Evolutionary conservation across 1,140 invertebrate species (phyloP).

Genomic region (Bombus sylvicola): DNA sequence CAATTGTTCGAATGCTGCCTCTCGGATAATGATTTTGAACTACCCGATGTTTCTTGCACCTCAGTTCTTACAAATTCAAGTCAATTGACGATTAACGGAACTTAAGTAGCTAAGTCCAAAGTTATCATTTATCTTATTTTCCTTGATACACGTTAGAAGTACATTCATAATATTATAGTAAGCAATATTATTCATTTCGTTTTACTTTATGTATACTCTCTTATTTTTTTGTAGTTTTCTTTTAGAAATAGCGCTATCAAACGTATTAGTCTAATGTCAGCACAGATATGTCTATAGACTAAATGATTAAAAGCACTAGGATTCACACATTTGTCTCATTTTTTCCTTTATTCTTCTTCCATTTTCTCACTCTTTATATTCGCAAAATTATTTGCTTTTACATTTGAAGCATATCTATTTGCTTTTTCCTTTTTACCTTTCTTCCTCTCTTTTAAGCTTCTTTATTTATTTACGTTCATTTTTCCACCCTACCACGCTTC

Average conservation of each 20-base stretch:
- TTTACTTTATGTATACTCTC: not conserved
- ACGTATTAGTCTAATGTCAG: not conserved
- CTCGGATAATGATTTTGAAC: slow-evolving; percentile 5
- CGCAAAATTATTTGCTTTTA: not conserved
- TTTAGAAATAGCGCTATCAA: not conserved
- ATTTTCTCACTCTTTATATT: not conserved
- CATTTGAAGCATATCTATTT: not conserved
- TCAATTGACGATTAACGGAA: not conserved
- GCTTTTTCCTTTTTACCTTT: too few relatives aligned
- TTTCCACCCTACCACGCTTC: too few relatives aligned
- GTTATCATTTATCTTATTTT: not conserved
- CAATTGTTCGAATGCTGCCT: slow-evolving; percentile 15
- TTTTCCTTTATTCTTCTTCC: not conserved
- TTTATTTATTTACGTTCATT: too few relatives aligned
- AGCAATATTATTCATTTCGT: not conserved
- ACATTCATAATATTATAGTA: not conserved
- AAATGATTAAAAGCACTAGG: not conserved
- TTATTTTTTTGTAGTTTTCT: not conserved
- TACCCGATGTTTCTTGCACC: not conserved
- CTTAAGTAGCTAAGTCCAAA: not conserved
- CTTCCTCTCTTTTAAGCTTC: too few relatives aligned
- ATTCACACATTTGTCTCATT: not conserved
- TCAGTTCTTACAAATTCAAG: not conserved
- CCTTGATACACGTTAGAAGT: not conserved
- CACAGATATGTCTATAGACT: too few relatives aligned